phyloP scores from a whole-genome alignment of 2,888 invertebrate species.

The Drosophila melanocephala region DNA sequence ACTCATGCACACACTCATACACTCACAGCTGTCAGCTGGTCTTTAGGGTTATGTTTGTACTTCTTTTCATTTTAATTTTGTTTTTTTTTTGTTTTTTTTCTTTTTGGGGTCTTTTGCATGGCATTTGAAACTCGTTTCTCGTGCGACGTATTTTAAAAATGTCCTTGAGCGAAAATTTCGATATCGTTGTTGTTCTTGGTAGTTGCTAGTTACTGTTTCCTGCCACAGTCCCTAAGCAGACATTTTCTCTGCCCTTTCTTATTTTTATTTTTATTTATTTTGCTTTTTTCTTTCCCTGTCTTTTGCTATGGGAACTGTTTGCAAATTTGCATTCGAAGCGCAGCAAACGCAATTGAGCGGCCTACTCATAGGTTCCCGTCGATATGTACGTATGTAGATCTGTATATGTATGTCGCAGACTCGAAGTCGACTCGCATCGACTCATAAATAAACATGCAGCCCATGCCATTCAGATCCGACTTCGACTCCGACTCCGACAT shows the following conservation, averaged over 20 bases:
- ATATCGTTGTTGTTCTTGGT: constrained; percentile 38
- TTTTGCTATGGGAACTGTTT: constrained; percentile 35
- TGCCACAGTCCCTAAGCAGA: constrained; percentile 39
- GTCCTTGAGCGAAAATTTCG: constrained; percentile 62
- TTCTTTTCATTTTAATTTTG: constrained; percentile 11
- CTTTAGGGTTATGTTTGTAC: constrained; percentile 49
- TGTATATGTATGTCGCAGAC: constrained; percentile 3
- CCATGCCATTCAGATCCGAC: constrained; percentile 50
- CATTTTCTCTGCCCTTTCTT: constrained; percentile 4
- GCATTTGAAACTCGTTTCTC: constrained; percentile 65
- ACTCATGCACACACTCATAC: constrained; percentile 10
- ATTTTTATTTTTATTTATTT: background rate
- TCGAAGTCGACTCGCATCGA: constrained; percentile 46
- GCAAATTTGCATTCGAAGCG: constrained; percentile 60
- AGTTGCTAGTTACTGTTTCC: constrained; percentile 41
- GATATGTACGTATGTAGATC: constrained; percentile 5
- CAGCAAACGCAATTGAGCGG: constrained; percentile 35
- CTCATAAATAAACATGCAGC: constrained; percentile 70
- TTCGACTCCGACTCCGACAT: constrained; percentile 38
- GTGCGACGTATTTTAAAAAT: constrained; percentile 66
- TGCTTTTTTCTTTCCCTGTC: constrained; percentile 5
- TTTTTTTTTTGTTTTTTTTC: constrained; percentile 4
- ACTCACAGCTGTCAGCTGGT: constrained; percentile 45
- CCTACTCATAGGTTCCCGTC: constrained; percentile 39
- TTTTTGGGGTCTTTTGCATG: constrained; percentile 5